phyloP scores from a whole-genome alignment of 2,888 invertebrate species.

The Tyria jacobaeae region DNA sequence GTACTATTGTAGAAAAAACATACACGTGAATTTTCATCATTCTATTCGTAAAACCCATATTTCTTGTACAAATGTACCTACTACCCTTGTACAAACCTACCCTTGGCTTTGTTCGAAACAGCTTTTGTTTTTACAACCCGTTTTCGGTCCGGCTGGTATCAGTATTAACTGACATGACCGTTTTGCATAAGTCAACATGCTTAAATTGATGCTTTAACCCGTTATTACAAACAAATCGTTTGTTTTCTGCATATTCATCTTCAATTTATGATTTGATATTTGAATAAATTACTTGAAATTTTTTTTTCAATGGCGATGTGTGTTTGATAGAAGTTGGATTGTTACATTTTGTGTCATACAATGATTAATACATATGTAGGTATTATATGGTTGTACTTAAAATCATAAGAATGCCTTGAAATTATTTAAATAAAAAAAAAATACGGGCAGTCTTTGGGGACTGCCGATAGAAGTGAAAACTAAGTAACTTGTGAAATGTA shows the following conservation, averaged over 20 bases:
- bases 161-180: slow-evolving; percentile 40
- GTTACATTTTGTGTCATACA: slow-evolving; percentile 3
- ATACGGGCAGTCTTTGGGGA: too few relatives aligned
- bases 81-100: neutral
- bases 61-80: neutral
- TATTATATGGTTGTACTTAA: neutral
- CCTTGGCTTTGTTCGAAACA: neutral
- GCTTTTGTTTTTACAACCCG: slow-evolving; percentile 29
- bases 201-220: slow-evolving; percentile 31
- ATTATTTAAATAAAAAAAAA: too few relatives aligned
- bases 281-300: too few relatives aligned
- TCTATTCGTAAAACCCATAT: neutral
- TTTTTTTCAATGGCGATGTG: too few relatives aligned
- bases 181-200: slow-evolving; percentile 44
- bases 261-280: slow-evolving; percentile 23
- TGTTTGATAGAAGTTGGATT: too few relatives aligned
- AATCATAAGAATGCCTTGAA: neutral
- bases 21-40: neutral
- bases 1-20: neutral
- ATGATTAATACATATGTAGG: neutral
- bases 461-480: too few relatives aligned
- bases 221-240: slow-evolving; percentile 12
- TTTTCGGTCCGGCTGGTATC: slow-evolving; percentile 28
- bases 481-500: too few relatives aligned
- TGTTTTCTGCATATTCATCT: slow-evolving; percentile 17